Percentiles rank a stretch among this genome's conserved stretches.
phyloP scores from a whole-genome alignment of 37 sponge, comb jelly and placozoan genomes.

The Agelas oroides region DNA sequence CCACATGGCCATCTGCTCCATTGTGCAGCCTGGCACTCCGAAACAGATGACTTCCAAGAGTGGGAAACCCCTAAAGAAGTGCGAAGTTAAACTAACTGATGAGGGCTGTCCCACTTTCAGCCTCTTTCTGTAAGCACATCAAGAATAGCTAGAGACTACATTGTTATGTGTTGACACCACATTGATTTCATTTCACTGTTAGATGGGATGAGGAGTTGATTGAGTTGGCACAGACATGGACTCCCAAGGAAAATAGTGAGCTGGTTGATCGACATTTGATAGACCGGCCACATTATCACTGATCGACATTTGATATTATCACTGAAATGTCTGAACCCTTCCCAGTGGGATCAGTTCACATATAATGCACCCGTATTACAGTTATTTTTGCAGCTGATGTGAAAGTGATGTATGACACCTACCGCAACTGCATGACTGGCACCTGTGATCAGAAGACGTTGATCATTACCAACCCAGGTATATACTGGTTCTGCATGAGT shows the following conservation, averaged over 20 bases:
- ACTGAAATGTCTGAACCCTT: too few relatives aligned
- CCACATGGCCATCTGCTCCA: not conserved
- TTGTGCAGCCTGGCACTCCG: constrained; percentile 43
- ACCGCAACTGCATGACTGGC: constrained; percentile 65
- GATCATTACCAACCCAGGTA: constrained; percentile 91
- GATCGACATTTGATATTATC: not conserved
- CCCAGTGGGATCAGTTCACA: too few relatives aligned
- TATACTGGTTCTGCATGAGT: too few relatives aligned
- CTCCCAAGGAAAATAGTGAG: constrained; percentile 79
- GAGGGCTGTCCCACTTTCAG: constrained; percentile 70
- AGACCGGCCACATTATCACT: not conserved
- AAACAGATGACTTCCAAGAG: constrained; percentile 60
- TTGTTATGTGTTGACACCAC: too few relatives aligned
- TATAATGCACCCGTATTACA: not conserved
- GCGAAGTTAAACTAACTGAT: constrained; percentile 85
- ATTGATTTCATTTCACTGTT: too few relatives aligned
- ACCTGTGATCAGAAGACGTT: constrained; percentile 78
- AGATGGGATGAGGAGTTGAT: constrained; percentile 92
- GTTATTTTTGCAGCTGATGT: constrained; percentile 86
- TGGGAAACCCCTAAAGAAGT: constrained; percentile 70
- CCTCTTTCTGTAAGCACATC: constrained; percentile 69
- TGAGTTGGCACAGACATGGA: constrained; percentile 87
- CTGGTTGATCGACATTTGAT: too few relatives aligned
- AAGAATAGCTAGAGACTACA: too few relatives aligned
- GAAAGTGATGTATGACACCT: constrained; percentile 69